phyloP scores from a whole-genome alignment of 2,888 invertebrate species.

The Limenitis camilla region DNA sequence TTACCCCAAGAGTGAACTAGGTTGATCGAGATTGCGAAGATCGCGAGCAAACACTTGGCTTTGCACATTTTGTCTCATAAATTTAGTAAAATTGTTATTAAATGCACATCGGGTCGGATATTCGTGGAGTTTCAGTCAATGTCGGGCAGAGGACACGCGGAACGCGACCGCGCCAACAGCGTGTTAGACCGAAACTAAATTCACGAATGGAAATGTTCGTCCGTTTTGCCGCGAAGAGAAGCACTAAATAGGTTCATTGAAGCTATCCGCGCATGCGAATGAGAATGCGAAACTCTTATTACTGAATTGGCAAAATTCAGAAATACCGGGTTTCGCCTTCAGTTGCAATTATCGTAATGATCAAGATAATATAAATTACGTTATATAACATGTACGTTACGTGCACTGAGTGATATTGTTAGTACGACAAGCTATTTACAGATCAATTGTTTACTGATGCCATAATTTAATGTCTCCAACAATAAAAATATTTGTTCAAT shows the following conservation, averaged over 20 bases:
- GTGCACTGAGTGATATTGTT: no score
- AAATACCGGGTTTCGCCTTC: conserved; percentile 23
- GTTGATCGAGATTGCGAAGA: conserved; percentile 43
- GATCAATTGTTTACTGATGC: no score
- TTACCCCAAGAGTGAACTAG: conserved; percentile 60
- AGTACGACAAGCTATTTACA: no score
- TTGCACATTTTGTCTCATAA: conserved; percentile 66
- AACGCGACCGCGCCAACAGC: conserved; percentile 43
- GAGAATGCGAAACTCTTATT: conserved; percentile 37
- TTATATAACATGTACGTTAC: conserved; percentile 4
- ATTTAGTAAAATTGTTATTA: conserved; percentile 40
- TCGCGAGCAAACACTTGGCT: conserved; percentile 48
- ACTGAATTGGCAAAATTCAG: conserved; percentile 24
- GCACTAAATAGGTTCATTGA: conserved; percentile 55
- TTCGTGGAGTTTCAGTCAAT: conserved; percentile 55
- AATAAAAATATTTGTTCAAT: no score
- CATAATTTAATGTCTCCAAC: no score
- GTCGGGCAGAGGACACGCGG: conserved; percentile 46
- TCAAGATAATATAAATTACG: conserved; percentile 16
- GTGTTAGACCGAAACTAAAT: conserved; percentile 56
- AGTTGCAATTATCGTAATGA: conserved; percentile 26
- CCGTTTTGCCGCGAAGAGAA: conserved; percentile 38
- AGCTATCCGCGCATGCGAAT: conserved; percentile 47
- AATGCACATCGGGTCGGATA: conserved; percentile 54
- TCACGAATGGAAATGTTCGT: conserved; percentile 20